Percentiles rank a stretch among this genome's conserved stretches.
Conservation (phyloP, 2,113 vertebrate genomes). For the Cromileptes altivelis region DNA sequence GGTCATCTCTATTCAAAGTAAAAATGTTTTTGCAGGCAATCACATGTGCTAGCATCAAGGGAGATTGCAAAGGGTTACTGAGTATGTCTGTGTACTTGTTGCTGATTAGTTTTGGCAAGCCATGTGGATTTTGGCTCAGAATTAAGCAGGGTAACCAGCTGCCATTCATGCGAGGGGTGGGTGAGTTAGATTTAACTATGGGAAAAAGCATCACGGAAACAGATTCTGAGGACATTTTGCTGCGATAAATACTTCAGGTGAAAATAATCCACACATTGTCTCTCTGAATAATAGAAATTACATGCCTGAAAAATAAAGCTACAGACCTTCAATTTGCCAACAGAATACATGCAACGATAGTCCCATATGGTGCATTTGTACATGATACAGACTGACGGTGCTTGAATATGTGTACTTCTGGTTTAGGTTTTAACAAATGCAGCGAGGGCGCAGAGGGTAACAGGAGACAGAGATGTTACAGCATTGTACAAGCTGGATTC, state of each 20-base stretch:
- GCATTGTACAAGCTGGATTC: background rate
- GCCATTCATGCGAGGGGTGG: conserved; percentile 21
- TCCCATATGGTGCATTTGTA: background rate
- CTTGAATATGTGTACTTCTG: conserved; percentile 1
- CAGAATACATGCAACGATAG: background rate
- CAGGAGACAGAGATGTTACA: conserved; percentile 11
- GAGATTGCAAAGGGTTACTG: conserved; percentile 23
- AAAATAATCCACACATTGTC: background rate
- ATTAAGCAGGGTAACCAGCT: conserved; percentile 35
- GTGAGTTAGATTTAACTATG: conserved; percentile 1
- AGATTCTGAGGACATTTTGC: background rate
- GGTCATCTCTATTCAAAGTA: conserved; percentile 11
- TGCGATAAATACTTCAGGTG: background rate
- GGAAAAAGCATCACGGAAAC: background rate
- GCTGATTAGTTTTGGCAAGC: conserved; percentile 54
- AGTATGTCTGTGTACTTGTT: conserved; percentile 38
- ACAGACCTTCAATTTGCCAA: background rate
- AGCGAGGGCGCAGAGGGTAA: background rate
- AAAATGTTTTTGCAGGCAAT: conserved; percentile 14
- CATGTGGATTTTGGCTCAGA: conserved; percentile 28
- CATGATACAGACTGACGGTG: background rate
- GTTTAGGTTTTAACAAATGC: background rate
- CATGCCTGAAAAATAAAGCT: background rate
- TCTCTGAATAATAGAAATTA: background rate
- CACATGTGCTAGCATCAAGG: background rate